Evolutionary conservation across 2,888 invertebrate species (phyloP).

Genomic region (Ecdyonurus torrentis): DNA sequence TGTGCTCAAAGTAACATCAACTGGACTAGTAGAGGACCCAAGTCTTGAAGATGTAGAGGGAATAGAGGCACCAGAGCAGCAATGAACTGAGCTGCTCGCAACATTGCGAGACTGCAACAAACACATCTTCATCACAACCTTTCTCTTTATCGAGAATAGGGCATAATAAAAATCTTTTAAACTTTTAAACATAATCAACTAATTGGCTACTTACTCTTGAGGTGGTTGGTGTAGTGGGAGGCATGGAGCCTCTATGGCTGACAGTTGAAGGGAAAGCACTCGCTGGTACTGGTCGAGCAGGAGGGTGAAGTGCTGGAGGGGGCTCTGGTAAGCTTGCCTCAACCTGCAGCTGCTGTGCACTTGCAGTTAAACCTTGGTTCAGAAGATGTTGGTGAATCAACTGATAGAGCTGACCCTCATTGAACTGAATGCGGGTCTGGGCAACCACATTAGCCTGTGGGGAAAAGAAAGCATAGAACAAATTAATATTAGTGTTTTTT

Average conservation of each 20-base stretch:
- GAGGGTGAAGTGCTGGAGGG: slow-evolving; percentile 3
- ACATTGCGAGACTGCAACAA: not conserved
- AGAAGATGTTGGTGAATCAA: slow-evolving; percentile 77
- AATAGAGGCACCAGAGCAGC: no score
- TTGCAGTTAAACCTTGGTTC: slow-evolving; percentile 52
- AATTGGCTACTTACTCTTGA: not conserved
- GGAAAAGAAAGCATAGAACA: not conserved
- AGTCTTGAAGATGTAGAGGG: no score
- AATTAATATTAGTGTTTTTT: not conserved
- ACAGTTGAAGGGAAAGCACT: not conserved
- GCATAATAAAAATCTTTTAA: no score
- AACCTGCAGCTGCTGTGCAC: slow-evolving; percentile 53
- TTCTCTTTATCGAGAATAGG: no score
- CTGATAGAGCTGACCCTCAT: slow-evolving; percentile 82
- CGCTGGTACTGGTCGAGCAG: not conserved
- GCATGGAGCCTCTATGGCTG: not conserved
- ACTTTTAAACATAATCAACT: no score
- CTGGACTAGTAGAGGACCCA: no score
- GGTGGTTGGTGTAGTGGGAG: not conserved
- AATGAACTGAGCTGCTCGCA: no score
- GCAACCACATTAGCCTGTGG: slow-evolving; percentile 86
- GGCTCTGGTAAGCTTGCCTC: slow-evolving; percentile 46
- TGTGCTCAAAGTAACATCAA: no score
- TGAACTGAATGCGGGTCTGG: slow-evolving; percentile 88
- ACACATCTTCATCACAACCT: no score